Evolutionary conservation across 1,140 invertebrate species (phyloP).

Genomic region (Venturia canescens): DNA sequence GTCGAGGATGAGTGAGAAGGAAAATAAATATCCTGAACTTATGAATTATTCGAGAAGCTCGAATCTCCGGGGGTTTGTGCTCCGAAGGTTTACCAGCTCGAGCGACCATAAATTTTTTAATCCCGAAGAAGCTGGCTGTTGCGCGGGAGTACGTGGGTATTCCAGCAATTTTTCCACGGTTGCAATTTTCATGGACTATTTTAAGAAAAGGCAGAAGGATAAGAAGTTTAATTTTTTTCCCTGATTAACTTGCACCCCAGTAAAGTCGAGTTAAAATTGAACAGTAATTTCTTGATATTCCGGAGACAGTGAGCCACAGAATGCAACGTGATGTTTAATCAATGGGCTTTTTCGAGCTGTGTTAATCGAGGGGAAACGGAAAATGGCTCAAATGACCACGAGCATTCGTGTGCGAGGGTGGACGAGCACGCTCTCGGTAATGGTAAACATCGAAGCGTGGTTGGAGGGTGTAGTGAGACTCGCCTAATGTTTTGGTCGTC

Average conservation of each 20-base stretch:
- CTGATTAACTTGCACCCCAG: no score
- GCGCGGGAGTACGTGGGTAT: no score
- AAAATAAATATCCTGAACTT: not conserved
- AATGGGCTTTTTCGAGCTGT: not conserved
- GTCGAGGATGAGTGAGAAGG: not conserved
- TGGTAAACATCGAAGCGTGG: constrained; percentile 42
- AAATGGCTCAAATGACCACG: no score
- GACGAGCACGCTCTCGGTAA: constrained; percentile 7
- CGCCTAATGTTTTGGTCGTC: not conserved
- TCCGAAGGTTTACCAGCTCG: not conserved
- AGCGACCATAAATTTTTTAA: not conserved
- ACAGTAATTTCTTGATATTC: not conserved
- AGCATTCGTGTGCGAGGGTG: not conserved
- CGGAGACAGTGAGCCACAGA: not conserved
- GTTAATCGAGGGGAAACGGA: no score
- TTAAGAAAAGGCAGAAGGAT: no score
- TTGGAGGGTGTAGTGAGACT: not conserved
- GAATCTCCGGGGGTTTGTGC: not conserved
- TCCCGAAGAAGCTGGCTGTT: no score
- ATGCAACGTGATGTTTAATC: not conserved
- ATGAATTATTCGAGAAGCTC: not conserved
- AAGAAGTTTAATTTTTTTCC: no score
- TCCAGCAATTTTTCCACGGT: not conserved
- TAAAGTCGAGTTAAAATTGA: no score
- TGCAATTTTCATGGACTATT: not conserved